phyloP scores from a whole-genome alignment of 2,113 vertebrate genomes.

The Erythrocebus patas region DNA sequence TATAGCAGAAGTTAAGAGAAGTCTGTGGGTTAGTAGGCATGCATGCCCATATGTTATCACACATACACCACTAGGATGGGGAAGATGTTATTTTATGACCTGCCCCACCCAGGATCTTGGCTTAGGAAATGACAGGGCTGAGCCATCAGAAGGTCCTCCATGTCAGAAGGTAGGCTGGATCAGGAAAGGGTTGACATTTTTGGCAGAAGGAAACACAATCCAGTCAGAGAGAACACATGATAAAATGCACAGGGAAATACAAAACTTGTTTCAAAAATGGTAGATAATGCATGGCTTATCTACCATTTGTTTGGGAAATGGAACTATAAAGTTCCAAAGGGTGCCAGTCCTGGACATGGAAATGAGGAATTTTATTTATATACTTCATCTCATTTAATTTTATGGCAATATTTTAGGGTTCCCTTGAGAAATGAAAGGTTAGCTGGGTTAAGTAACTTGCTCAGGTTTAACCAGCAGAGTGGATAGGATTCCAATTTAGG shows the following conservation, averaged over 20 bases:
- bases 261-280: neutral
- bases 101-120: neutral
- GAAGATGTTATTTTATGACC: neutral
- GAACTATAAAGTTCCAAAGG: neutral
- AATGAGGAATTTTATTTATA: neutral
- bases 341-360: neutral
- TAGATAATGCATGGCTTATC: neutral
- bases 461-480: neutral
- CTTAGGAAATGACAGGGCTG: neutral
- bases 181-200: neutral
- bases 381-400: neutral
- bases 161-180: neutral
- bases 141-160: neutral
- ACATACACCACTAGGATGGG: neutral
- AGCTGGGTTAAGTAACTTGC: neutral
- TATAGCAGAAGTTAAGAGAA: neutral
- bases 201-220: neutral
- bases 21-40: neutral
- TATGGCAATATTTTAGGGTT: neutral
- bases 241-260: neutral
- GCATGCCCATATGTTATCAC: neutral
- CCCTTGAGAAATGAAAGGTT: neutral
- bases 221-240: neutral
- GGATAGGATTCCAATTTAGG: neutral
- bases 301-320: neutral